A percentile compares a stretch with the other conserved stretches of the same genome.
phyloP scores from a whole-genome alignment of 2,888 invertebrate species.

The Chrysodeixis includens region DNA sequence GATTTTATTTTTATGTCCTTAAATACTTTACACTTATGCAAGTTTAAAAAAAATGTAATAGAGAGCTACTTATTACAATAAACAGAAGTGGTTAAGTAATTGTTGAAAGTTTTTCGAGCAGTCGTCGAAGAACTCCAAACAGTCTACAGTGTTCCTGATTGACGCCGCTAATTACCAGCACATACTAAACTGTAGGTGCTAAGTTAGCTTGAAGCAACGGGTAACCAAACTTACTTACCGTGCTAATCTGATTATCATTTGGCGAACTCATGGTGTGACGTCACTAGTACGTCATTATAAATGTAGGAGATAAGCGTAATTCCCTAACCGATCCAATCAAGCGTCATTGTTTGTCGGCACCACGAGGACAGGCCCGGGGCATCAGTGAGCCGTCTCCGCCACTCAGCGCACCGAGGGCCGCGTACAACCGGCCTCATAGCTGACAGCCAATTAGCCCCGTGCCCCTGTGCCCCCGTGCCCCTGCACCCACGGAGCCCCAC shows the following conservation, averaged over 20 bases:
- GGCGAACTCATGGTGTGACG: conserved; percentile 18
- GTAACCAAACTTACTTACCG: conserved; percentile 29
- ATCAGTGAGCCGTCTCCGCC: conserved; percentile 67
- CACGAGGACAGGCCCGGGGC: conserved; percentile 63
- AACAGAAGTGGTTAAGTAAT: no score
- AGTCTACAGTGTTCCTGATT: not conserved
- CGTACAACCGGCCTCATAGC: conserved; percentile 79
- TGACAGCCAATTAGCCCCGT: conserved; percentile 87
- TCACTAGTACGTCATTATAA: conserved; percentile 15
- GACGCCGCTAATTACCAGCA: not conserved
- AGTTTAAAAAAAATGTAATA: no score
- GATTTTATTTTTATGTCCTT: not conserved
- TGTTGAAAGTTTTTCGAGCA: no score
- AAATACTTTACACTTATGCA: no score
- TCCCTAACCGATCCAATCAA: conserved; percentile 66
- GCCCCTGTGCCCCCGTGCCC: conserved; percentile 66
- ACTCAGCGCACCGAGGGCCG: conserved; percentile 66
- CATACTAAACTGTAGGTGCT: conserved; percentile 10
- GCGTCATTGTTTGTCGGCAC: conserved; percentile 71
- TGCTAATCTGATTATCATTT: conserved; percentile 42
- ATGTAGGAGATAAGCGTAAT: conserved; percentile 36
- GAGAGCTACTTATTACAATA: no score
- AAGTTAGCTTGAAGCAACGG: conserved; percentile 13
- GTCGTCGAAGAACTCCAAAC: no score
- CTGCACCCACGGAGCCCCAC: conserved; percentile 61